Evolutionary conservation across 2,797 vertebrate species (phyloP), one percentile per base, ranked within the genome.

Genomic region (Naso thynnoides): DNA sequence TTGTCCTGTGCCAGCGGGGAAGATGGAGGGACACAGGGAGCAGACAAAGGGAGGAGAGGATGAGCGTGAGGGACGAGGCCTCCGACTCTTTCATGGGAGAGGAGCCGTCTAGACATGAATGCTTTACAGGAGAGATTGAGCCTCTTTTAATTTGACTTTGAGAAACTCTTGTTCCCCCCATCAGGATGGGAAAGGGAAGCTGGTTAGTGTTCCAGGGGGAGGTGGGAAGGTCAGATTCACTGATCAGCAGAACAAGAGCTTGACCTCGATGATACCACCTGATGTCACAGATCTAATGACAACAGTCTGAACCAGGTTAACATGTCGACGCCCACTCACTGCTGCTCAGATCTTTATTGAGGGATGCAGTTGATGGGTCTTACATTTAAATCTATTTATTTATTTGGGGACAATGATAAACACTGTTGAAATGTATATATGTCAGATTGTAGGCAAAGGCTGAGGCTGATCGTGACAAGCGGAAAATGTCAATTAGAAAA

Each of bases 1-100:
- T 93, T 93, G 92, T 93, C 84, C 81, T 73, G 64, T 77, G 88
- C 72, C 92, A 92, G 89, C 83, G 31, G 89, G 89, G 84, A 88
- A 89, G 86, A 75, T 56, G 57, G 83, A 50, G 68, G 62, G 69
- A 81, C 70, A 76, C 70, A 72, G 67, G 70, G 76, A 64, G 29
- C 53, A 67, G 80, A 90, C 87, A 90, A 87, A 86, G 64, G 78
- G 78, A 79, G 78, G 86, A 88, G 76, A 87, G 84, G 75, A 81
- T 74, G 87, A 87, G 74, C 39, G 69, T 27, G 73, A 84, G 65
- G 83, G 74, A 78, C 18, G 50, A 76, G 86, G 88, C 74, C 84
- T 79, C 72, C 10, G 5, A 73, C 59, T 65, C 78, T 88, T 91
- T 90, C 85, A 90, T 57, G 49, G 60, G 27, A 58, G 71, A 73